These are phyloP conservation scores for Xestobium rufovillosum DNA, from an alignment of 2,888 invertebrate genomes.

Conservation along the genomic window DNA sequence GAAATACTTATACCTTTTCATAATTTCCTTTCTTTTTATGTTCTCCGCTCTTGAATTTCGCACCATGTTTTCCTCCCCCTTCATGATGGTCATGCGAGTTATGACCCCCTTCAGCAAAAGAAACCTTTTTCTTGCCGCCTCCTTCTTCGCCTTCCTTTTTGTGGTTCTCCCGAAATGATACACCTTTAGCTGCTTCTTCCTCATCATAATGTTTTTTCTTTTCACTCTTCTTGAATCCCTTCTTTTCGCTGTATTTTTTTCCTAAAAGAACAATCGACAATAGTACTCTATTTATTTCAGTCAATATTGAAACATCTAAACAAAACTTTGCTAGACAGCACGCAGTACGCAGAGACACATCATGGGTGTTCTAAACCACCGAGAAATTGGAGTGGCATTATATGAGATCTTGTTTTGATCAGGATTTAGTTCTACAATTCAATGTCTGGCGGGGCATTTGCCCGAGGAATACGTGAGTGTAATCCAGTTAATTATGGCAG, in stretches of 20 bases:
- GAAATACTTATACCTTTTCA: slow-evolving; percentile 32
- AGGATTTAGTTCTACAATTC: too few relatives aligned
- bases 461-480: too few relatives aligned
- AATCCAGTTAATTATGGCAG: too few relatives aligned
- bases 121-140: slow-evolving; percentile 36
- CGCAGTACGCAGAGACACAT: too few relatives aligned
- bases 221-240: slow-evolving; percentile 16
- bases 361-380: too few relatives aligned
- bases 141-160: slow-evolving; percentile 33
- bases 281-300: too few relatives aligned
- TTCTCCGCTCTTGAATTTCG: slow-evolving; percentile 31
- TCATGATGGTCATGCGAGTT: slow-evolving; percentile 29
- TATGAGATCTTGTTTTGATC: too few relatives aligned
- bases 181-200: slow-evolving; percentile 34
- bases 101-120: slow-evolving; percentile 30
- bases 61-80: slow-evolving; percentile 33
- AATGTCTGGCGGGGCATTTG: too few relatives aligned
- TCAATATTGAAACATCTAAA: too few relatives aligned
- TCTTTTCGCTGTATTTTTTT: background rate
- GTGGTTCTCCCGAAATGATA: slow-evolving; percentile 30
- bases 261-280: too few relatives aligned
- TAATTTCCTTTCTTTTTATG: slow-evolving; percentile 34
- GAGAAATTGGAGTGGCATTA: too few relatives aligned
- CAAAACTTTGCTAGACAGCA: too few relatives aligned
- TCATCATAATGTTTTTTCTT: slow-evolving; percentile 33